phyloP scores from a whole-genome alignment of 2,888 invertebrate genomes.

The Macrophya alboannulata region DNA sequence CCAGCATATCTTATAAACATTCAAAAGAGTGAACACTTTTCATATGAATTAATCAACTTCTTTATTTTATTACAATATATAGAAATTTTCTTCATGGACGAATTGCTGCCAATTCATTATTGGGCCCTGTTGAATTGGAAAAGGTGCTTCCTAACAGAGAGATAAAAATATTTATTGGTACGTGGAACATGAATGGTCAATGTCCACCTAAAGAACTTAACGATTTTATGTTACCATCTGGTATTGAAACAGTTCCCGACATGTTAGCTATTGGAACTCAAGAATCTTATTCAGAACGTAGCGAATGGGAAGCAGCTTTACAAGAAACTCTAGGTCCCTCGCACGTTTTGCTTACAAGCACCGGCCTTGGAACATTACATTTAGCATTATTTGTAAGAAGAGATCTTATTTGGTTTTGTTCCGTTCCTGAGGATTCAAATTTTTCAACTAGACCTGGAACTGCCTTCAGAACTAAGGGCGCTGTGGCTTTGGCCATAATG shows the following conservation, averaged over 20 bases:
- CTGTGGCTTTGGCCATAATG: constrained; percentile 95
- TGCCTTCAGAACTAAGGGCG: constrained; percentile 96
- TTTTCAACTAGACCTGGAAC: constrained; percentile 95
- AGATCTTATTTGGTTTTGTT: constrained; percentile 98
- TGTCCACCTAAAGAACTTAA: constrained; percentile 91
- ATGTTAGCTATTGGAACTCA: constrained; percentile 96
- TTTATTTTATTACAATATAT: constrained; percentile 62
- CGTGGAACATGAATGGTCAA: constrained; percentile 99
- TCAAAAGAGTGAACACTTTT: background rate
- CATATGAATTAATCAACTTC: background rate
- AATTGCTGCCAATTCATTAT: constrained; percentile 89
- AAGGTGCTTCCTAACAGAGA: constrained; percentile 93
- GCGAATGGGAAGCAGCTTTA: constrained; percentile 94
- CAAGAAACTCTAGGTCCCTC: constrained; percentile 97
- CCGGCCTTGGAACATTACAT: constrained; percentile 88
- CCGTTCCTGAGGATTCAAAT: constrained; percentile 93
- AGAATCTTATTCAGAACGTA: constrained; percentile 93
- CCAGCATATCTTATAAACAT: background rate
- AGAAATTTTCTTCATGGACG: constrained; percentile 92
- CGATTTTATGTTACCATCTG: constrained; percentile 94
- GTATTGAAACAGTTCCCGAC: constrained; percentile 93
- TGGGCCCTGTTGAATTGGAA: constrained; percentile 93
- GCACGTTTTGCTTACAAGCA: constrained; percentile 88
- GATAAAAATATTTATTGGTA: constrained; percentile 93
- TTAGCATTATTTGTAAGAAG: constrained; percentile 93